A percentile compares a stretch with the other conserved stretches of the same genome.
phyloP scores from a whole-genome alignment of 2,797 vertebrate genomes.

The Amblyraja radiata region DNA sequence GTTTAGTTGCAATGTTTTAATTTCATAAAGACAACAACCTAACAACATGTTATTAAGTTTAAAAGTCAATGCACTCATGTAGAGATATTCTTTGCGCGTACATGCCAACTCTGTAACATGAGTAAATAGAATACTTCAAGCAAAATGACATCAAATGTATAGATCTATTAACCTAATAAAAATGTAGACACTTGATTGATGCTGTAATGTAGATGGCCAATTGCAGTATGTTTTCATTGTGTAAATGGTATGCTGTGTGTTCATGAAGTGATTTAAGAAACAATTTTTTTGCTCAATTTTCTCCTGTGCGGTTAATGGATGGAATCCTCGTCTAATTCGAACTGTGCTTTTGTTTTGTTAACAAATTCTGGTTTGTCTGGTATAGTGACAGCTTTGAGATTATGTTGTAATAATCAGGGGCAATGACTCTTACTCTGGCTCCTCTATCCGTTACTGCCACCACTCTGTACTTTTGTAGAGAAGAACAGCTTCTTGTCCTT shows the following conservation, averaged over 20 bases:
- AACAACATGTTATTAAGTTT: neutral
- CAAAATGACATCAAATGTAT: neutral
- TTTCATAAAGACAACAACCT: neutral
- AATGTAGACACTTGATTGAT: neutral
- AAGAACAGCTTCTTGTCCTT: neutral
- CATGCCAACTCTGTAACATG: neutral
- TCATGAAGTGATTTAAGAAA: neutral
- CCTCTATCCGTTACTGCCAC: neutral
- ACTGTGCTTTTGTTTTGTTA: neutral
- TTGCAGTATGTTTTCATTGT: neutral
- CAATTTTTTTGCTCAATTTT: neutral
- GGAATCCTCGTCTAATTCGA: neutral
- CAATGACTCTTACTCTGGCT: neutral
- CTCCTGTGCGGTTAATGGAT: neutral
- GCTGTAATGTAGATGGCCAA: neutral
- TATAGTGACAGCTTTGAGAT: no score
- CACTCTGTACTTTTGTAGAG: neutral
- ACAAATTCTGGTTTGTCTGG: neutral
- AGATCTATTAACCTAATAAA: neutral
- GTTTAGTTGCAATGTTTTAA: neutral
- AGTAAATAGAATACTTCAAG: neutral
- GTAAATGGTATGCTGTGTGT: neutral
- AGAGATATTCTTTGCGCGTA: neutral
- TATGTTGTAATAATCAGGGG: no score
- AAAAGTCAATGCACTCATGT: neutral